A percentile compares a stretch with the other conserved stretches of the same genome.
These are phyloP conservation scores for Ruditapes philippinarum DNA, from an alignment of 1,140 invertebrate species.

Conservation along the genomic window DNA sequence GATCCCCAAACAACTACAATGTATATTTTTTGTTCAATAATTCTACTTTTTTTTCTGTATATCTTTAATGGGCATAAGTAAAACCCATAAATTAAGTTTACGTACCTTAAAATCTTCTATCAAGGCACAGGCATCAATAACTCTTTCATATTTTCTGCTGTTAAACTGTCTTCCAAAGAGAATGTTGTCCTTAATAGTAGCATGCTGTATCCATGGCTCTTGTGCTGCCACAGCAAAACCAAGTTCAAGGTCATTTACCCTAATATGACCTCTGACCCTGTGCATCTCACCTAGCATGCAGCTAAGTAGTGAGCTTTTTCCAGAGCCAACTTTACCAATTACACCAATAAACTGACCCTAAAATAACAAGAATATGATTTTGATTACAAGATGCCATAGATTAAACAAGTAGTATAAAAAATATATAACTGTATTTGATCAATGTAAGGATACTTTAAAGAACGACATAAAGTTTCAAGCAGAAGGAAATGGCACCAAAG, in stretches of 20 bases:
- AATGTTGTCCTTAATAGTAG: slow-evolving; percentile 97
- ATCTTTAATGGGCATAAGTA: too few species aligned
- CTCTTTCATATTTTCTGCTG: slow-evolving; percentile 91
- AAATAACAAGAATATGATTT: too few species aligned
- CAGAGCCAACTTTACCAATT: slow-evolving; percentile 86
- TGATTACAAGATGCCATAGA: too few species aligned
- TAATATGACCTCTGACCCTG: slow-evolving; percentile 76
- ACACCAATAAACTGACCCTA: slow-evolving; percentile 85
- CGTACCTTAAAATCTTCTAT: slow-evolving; percentile 90
- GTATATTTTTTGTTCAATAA: too few species aligned
- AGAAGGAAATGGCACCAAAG: too few species aligned
- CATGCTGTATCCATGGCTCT: slow-evolving; percentile 96
- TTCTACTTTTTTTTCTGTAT: too few species aligned
- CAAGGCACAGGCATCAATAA: slow-evolving; percentile 94
- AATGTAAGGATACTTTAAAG: too few species aligned
- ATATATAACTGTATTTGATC: too few species aligned
- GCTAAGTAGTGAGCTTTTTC: slow-evolving; percentile 84
- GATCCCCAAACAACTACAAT: too few species aligned
- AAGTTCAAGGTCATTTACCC: slow-evolving; percentile 62
- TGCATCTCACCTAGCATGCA: slow-evolving; percentile 85
- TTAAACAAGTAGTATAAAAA: too few species aligned
- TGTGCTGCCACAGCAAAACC: slow-evolving; percentile 91
- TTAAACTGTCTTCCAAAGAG: slow-evolving; percentile 95
- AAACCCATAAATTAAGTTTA: too few species aligned
- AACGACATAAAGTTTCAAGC: too few species aligned